Evolutionary conservation across 1,140 invertebrate species (phyloP).

Genomic region (Belonocnema kinseyi): DNA sequence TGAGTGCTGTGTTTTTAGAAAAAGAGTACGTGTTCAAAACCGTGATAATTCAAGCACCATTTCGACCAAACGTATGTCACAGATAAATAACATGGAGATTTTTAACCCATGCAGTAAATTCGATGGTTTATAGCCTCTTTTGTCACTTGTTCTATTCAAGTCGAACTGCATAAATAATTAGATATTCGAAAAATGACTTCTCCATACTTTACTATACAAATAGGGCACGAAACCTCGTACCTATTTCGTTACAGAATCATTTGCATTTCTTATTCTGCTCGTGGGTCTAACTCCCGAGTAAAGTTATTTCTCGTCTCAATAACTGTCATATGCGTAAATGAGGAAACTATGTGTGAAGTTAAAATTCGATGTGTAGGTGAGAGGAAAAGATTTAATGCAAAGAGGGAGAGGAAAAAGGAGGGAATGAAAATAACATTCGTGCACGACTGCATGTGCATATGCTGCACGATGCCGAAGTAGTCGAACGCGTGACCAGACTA

Average conservation of each 20-base stretch:
- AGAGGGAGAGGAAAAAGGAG: conserved; percentile 1
- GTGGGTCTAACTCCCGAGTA: conserved; percentile 28
- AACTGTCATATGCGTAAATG: conserved; percentile 53
- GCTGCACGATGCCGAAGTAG: conserved; percentile 32
- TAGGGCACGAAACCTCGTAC: conserved; percentile 30
- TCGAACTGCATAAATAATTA: conserved; percentile 28
- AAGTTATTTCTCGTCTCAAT: conserved; percentile 42
- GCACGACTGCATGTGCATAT: conserved; percentile 41
- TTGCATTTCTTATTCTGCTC: conserved; percentile 27
- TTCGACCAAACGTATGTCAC: too few species aligned
- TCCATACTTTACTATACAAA: conserved; percentile 7
- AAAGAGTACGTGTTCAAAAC: background rate
- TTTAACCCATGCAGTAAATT: too few species aligned
- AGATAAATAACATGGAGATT: too few species aligned
- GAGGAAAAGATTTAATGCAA: background rate
- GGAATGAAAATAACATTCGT: conserved; percentile 30
- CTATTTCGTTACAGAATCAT: conserved; percentile 24
- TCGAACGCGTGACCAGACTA: conserved; percentile 57
- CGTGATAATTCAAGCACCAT: background rate
- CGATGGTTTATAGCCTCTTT: background rate
- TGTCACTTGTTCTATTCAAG: conserved; percentile 1
- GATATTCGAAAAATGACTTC: conserved; percentile 29
- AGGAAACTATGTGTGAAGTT: conserved; percentile 35
- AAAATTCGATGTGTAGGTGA: background rate
- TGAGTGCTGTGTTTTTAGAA: background rate